Conservation (phyloP, 2,113 vertebrate genomes). For the Condylura cristata region DNA sequence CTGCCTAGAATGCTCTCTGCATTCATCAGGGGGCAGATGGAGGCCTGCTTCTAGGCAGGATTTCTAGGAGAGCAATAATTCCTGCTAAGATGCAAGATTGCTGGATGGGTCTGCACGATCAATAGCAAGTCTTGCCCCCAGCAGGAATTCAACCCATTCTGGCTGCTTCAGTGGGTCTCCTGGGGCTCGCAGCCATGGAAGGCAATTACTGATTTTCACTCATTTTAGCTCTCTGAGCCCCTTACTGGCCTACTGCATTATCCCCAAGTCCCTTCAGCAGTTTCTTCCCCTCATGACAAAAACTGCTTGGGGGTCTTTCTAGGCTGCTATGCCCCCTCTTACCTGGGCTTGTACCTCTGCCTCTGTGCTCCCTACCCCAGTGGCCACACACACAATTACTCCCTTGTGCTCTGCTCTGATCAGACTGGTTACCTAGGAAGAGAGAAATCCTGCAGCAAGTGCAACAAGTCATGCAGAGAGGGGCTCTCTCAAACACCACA, state of each 20-base stretch:
- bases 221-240: conserved; percentile 43
- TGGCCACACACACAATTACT: neutral
- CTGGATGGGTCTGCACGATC: neutral
- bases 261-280: neutral
- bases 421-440: neutral
- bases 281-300: conserved; percentile 16
- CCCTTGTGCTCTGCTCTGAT: neutral
- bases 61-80: conserved; percentile 45
- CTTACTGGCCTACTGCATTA: conserved; percentile 35
- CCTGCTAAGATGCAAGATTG: conserved; percentile 37
- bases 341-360: neutral
- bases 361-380: neutral
- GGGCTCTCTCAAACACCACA: neutral
- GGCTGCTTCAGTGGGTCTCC: conserved; percentile 36
- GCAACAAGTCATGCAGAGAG: neutral
- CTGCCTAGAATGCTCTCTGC: neutral
- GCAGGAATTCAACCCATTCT: conserved; percentile 54
- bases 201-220: conserved; percentile 59
- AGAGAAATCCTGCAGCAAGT: neutral
- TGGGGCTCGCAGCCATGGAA: conserved; percentile 41
- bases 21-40: conserved; percentile 31
- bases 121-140: conserved; percentile 40
- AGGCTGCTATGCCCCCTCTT: neutral
- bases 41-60: conserved; percentile 3
- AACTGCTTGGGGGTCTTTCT: neutral